Conservation (phyloP, 2,888 invertebrate genomes). For the Meganola albula region DNA sequence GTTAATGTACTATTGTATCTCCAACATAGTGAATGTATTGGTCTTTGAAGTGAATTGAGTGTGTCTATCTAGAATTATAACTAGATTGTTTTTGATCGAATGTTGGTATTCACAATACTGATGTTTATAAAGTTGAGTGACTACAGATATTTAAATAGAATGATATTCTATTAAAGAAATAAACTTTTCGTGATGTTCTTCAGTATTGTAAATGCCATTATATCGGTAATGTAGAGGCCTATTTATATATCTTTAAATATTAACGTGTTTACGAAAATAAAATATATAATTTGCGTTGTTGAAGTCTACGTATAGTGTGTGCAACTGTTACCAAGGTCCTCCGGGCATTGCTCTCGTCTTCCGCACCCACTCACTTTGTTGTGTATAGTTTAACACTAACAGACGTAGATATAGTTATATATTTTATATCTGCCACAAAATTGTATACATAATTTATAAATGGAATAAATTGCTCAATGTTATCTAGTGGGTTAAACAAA, state of each 20-base stretch:
- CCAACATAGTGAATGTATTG: constrained; percentile 22
- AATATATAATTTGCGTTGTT: constrained; percentile 29
- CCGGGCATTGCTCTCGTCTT: constrained; percentile 62
- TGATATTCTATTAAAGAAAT: too few relatives aligned
- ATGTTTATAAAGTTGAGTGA: too few relatives aligned
- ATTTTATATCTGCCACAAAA: constrained; percentile 30
- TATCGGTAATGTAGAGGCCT: constrained; percentile 26
- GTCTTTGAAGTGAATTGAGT: constrained; percentile 28
- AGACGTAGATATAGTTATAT: constrained; percentile 28
- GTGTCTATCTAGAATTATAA: constrained; percentile 24
- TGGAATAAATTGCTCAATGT: constrained; percentile 59
- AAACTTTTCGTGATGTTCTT: too few relatives aligned
- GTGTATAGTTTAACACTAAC: constrained; percentile 54
- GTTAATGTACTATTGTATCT: too few relatives aligned
- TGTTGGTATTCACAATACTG: constrained; percentile 17
- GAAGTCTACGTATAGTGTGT: constrained; percentile 23
- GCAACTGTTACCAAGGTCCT: constrained; percentile 58
- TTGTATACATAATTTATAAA: constrained; percentile 34
- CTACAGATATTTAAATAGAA: too few relatives aligned
- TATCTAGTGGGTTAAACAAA: constrained; percentile 57
- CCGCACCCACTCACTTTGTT: constrained; percentile 61
- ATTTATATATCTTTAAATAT: constrained; percentile 27
- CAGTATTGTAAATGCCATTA: constrained; percentile 14
- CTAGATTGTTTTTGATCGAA: constrained; percentile 20
- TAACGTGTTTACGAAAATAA: constrained; percentile 28